These are phyloP conservation scores for Strongylocentrotus purpuratus DNA, from an alignment of 35 echinoderm and acorn worm species.

Conservation along the genomic window DNA sequence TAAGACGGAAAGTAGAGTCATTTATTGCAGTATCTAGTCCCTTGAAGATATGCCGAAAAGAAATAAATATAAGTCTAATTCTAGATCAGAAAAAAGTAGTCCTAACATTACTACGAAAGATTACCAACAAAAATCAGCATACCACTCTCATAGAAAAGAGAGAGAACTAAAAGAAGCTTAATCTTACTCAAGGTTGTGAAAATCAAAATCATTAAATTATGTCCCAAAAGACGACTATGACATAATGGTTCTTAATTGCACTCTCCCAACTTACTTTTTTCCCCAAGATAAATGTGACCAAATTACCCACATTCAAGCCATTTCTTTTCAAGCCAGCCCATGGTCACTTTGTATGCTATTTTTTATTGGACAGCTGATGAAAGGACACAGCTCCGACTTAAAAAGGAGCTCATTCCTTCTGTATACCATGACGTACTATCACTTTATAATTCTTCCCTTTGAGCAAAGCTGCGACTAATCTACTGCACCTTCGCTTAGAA, in stretches of 20 bases:
- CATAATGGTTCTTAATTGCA: not conserved
- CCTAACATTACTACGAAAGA: not conserved
- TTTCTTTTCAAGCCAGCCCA: not conserved
- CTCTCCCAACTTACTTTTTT: not conserved
- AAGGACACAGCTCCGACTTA: not conserved
- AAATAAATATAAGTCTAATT: not conserved
- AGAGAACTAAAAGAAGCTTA: not conserved
- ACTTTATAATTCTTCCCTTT: not conserved
- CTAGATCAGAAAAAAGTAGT: not conserved
- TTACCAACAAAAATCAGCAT: not conserved
- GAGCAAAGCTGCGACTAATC: not conserved
- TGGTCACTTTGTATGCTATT: not conserved
- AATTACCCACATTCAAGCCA: not conserved
- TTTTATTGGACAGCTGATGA: not conserved
- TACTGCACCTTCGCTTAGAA: not conserved
- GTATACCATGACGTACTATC: not conserved
- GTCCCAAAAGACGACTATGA: not conserved
- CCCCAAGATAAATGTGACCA: not conserved
- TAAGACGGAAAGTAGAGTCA: not conserved
- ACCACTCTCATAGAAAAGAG: not conserved
- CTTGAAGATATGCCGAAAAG: not conserved
- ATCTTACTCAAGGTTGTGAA: conserved; percentile 3
- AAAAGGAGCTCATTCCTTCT: not conserved
- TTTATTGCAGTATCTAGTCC: not conserved
- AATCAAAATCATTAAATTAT: conserved; percentile 15